phyloP scores from a whole-genome alignment of 2,113 vertebrate species.

The Regulus satrapa region DNA sequence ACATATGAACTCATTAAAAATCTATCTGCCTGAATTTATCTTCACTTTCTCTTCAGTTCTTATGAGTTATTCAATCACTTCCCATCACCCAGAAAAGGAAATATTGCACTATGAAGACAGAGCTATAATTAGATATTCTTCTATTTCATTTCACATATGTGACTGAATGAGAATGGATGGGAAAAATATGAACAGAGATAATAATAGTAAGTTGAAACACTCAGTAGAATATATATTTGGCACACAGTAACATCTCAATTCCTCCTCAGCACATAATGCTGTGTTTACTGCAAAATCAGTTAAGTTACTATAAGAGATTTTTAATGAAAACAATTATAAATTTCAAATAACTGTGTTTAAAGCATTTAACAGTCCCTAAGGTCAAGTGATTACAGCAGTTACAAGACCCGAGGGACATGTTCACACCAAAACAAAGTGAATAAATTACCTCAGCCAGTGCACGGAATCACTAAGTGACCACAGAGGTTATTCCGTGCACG shows the following conservation, averaged over 20 bases:
- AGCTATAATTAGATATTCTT: slow-evolving; percentile 38
- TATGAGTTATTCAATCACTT: background rate
- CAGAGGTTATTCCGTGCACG: slow-evolving; percentile 73
- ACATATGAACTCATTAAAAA: background rate
- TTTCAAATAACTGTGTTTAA: slow-evolving; percentile 85
- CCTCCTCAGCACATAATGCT: slow-evolving; percentile 20
- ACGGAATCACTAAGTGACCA: slow-evolving; percentile 81
- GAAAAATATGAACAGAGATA: slow-evolving; percentile 6
- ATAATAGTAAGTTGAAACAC: background rate
- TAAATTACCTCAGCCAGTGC: slow-evolving; percentile 77
- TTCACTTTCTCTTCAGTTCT: background rate
- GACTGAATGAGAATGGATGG: slow-evolving; percentile 9
- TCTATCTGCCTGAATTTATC: background rate
- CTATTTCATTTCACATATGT: slow-evolving; percentile 21
- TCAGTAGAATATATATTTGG: slow-evolving; percentile 18
- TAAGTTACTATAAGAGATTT: slow-evolving; percentile 74
- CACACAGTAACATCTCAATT: slow-evolving; percentile 53
- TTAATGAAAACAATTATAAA: slow-evolving; percentile 86
- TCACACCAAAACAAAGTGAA: slow-evolving; percentile 85
- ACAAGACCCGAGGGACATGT: slow-evolving; percentile 79
- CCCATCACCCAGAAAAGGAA: background rate
- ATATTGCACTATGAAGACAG: background rate
- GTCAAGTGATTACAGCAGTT: slow-evolving; percentile 83
- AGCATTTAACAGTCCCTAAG: slow-evolving; percentile 79
- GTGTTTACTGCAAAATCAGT: slow-evolving; percentile 72